These are phyloP conservation scores for Esperia sulphurella DNA, from an alignment of 2,888 invertebrate species.

Conservation along the genomic window DNA sequence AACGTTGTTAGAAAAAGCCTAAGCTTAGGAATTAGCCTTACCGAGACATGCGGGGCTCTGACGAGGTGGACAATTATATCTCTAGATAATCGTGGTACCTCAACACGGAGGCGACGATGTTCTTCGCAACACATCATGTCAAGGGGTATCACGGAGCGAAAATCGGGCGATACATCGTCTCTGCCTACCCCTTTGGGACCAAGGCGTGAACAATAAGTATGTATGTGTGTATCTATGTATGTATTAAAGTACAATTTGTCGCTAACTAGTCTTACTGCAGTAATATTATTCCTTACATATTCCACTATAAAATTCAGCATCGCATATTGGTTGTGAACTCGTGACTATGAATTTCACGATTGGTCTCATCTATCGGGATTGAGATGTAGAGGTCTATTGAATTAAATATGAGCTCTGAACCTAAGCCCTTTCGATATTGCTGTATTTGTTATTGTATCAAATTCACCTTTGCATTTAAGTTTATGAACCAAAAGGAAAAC, in stretches of 20 bases:
- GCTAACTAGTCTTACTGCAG: neutral
- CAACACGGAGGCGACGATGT: too few species aligned
- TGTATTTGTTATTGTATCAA: neutral
- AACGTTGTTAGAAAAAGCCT: too few species aligned
- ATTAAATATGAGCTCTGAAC: slow-evolving; percentile 45
- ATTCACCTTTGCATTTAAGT: neutral
- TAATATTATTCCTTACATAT: neutral
- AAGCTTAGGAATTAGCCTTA: too few species aligned
- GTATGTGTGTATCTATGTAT: too few species aligned
- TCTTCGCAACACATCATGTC: too few species aligned
- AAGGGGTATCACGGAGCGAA: too few species aligned
- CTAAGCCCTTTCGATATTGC: slow-evolving; percentile 17
- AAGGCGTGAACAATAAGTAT: too few species aligned
- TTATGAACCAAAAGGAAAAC: neutral
- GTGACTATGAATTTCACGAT: slow-evolving; percentile 29
- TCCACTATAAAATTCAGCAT: neutral
- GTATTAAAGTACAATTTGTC: neutral
- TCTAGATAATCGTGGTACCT: too few species aligned
- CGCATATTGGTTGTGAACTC: slow-evolving; percentile 10
- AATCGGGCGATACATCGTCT: too few species aligned
- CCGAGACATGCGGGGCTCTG: too few species aligned
- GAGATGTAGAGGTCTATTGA: slow-evolving; percentile 21
- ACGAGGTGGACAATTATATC: too few species aligned
- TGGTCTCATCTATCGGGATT: slow-evolving; percentile 6
- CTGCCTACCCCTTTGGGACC: too few species aligned